Percentiles rank a stretch among this genome's conserved stretches.
Evolutionary conservation across 2,888 invertebrate genomes (phyloP).

Genomic region (Laothoe populi): DNA sequence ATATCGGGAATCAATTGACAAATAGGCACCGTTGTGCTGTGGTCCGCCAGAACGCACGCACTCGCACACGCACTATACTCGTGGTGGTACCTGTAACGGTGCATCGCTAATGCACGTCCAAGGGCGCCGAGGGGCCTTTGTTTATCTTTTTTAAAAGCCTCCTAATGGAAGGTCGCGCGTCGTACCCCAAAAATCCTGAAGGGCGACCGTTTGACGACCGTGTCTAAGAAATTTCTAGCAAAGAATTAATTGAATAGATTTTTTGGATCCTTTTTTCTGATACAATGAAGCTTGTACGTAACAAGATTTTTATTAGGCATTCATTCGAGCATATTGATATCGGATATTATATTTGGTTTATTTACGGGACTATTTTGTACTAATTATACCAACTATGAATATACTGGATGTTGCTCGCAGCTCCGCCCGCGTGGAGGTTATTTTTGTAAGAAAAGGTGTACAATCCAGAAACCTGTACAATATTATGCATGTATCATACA

Average conservation of each 20-base stretch:
- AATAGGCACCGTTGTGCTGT: slow-evolving; percentile 61
- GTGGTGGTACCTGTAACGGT: neutral
- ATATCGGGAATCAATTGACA: slow-evolving; percentile 84
- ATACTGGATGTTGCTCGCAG: too few species aligned
- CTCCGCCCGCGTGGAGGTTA: too few species aligned
- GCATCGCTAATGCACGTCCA: slow-evolving; percentile 28
- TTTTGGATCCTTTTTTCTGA: slow-evolving; percentile 33
- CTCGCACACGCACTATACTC: slow-evolving; percentile 11
- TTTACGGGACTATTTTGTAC: neutral
- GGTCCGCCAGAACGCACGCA: slow-evolving; percentile 36
- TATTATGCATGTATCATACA: too few species aligned
- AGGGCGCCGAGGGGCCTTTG: slow-evolving; percentile 48
- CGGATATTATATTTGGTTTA: neutral
- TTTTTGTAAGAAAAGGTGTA: too few species aligned
- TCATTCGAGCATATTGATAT: slow-evolving; percentile 3
- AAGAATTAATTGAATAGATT: slow-evolving; percentile 54
- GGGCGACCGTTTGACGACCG: slow-evolving; percentile 37
- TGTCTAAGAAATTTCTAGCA: slow-evolving; percentile 46
- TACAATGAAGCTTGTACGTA: slow-evolving; percentile 16
- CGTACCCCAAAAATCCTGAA: slow-evolving; percentile 40
- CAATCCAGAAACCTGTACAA: too few species aligned
- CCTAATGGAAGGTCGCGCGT: slow-evolving; percentile 49
- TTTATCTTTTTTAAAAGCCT: slow-evolving; percentile 64
- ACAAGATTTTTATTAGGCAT: neutral
- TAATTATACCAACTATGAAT: too few species aligned